Base-by-base conservation (phyloP, 2,113 vertebrate species). In the Cebus imitator region DNA sequence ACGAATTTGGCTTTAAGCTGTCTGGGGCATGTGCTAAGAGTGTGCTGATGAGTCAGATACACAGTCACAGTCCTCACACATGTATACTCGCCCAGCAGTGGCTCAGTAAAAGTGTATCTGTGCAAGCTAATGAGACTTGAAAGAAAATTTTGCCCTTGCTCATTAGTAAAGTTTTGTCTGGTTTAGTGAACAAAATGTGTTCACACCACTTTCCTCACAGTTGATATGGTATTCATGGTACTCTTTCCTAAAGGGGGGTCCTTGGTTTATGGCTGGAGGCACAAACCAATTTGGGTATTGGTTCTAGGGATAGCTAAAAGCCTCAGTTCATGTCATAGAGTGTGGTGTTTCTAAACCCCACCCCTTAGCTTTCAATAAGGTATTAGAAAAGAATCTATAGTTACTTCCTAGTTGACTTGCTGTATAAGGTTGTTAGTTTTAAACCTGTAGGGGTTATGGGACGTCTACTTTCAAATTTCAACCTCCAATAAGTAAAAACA, bases 1-100 rank as follows among this genome's bases (percentile, higher is more conserved):
- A 8, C 48, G 35, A 0, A 14, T 48, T 13, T 30, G 43, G n/a
- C 50, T 61, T 70, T 72, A 16, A 8, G 58, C 72, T 52, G 18
- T 58, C 58, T 8, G 2, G 58, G 18, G 37, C 64, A n/a, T 52
- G 32, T 30, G 16, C 35, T 43, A 20, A 52, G 76, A 45, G 35
- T n/a, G 64, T 18, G 11, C 37, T 25, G 35, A 32, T 8, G 6
- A 45, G 37, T 61, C 7, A 30, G 25, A 13, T 52, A 27, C 35
- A 35, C 50, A 45, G 61, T 11, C 35, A 35, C 50, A 45, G 61
- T 11, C 20, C 2, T 13, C 45, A 9, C 18, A 10, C 70, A 58
- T 13, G 5, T 1, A 14, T 23, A n/a, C 8, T 7, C 23, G 0
- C 35, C 55, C 35, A 75, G 1, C 27, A n/a, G 8, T 8, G 8